Conservation (phyloP, 2,797 vertebrate genomes). For the Aeoliscus strigatus region DNA sequence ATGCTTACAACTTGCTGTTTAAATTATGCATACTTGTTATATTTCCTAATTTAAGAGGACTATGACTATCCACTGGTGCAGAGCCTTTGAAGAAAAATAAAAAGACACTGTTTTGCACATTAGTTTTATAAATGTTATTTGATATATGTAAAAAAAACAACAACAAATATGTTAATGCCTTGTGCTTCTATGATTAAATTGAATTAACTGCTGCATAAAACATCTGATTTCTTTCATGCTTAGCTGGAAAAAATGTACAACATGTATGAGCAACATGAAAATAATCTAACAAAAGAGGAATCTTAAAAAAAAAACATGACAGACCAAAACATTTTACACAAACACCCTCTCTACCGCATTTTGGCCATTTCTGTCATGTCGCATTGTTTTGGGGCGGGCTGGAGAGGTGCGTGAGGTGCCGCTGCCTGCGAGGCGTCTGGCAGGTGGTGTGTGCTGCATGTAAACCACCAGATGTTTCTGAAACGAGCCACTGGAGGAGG, state of each 20-base stretch:
- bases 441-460: conserved; percentile 77
- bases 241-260: background rate
- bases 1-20: conserved; percentile 74
- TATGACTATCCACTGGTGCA: conserved; percentile 79
- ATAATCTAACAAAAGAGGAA: conserved; percentile 34
- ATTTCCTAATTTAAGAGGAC: conserved; percentile 81
- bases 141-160: conserved; percentile 76
- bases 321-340: conserved; percentile 24
- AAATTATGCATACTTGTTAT: conserved; percentile 82
- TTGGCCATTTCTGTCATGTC: conserved; percentile 48
- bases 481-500: conserved; percentile 75
- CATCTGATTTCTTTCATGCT: conserved; percentile 79
- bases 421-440: conserved; percentile 70
- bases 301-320: conserved; percentile 32
- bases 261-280: too few relatives aligned
- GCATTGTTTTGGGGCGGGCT: conserved; percentile 50
- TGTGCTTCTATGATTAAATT: conserved; percentile 98
- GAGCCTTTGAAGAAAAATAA: conserved; percentile 78
- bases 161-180: conserved; percentile 79
- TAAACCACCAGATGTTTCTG: conserved; percentile 78
- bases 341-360: conserved; percentile 41
- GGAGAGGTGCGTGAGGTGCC: conserved; percentile 54
- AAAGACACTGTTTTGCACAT: conserved; percentile 91
- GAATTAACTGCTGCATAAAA: conserved; percentile 80
- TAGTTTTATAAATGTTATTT: conserved; percentile 91